Conservation (phyloP, 1,140 invertebrate genomes). For the Drosophila nasuta region DNA sequence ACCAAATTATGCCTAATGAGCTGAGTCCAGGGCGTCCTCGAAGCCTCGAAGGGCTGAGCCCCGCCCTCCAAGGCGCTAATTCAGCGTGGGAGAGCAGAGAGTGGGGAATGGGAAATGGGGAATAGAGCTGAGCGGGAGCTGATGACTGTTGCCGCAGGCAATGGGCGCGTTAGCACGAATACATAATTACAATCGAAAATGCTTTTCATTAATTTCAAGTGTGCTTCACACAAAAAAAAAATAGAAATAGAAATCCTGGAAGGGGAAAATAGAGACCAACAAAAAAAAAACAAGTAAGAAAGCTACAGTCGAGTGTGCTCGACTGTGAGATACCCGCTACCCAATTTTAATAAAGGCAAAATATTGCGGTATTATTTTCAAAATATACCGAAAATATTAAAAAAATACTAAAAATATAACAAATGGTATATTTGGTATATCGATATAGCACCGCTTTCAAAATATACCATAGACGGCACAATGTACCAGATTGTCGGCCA, state of each 20-base stretch:
- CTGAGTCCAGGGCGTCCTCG: constrained; percentile 46
- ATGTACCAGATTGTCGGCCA: too few species aligned
- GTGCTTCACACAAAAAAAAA: constrained; percentile 44
- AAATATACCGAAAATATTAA: too few species aligned
- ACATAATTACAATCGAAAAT: constrained; percentile 83
- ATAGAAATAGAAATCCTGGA: constrained; percentile 12
- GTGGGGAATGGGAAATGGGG: neutral
- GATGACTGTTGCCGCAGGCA: constrained; percentile 44
- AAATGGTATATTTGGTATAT: too few species aligned
- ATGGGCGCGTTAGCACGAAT: constrained; percentile 71
- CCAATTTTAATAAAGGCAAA: too few species aligned
- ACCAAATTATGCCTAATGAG: constrained; percentile 77
- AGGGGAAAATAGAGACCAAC: neutral
- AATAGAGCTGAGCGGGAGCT: neutral
- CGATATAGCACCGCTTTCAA: too few species aligned
- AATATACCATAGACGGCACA: too few species aligned
- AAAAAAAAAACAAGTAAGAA: too few species aligned
- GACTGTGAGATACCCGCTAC: too few species aligned
- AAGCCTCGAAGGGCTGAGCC: constrained; percentile 3
- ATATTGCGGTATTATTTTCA: too few species aligned
- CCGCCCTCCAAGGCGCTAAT: neutral
- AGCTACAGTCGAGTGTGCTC: too few species aligned
- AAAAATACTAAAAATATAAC: too few species aligned
- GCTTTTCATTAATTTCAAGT: constrained; percentile 82
- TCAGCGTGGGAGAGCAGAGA: neutral